These are phyloP conservation scores for Larimichthys polyactis DNA, from an alignment of 2,113 vertebrate species.

Conservation along the genomic window DNA sequence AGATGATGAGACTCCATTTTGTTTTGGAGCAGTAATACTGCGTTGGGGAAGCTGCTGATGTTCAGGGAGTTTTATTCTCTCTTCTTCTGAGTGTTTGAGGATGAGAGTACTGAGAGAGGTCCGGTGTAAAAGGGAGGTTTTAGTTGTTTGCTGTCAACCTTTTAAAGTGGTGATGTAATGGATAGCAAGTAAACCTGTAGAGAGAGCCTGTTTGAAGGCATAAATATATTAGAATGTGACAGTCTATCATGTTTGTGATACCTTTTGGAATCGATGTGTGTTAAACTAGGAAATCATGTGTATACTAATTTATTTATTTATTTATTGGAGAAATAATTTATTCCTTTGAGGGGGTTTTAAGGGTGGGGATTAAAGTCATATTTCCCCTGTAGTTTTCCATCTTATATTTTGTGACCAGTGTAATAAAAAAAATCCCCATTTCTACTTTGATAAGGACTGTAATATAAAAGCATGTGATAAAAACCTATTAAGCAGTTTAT, in stretches of 20 bases:
- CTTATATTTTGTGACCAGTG: slow-evolving; percentile 75
- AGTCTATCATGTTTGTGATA: slow-evolving; percentile 79
- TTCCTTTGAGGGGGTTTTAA: slow-evolving; percentile 60
- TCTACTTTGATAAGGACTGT: slow-evolving; percentile 79
- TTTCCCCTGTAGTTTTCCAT: slow-evolving; percentile 75
- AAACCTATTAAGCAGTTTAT: slow-evolving; percentile 53
- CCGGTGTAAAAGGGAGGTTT: slow-evolving; percentile 34
- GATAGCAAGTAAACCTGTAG: slow-evolving; percentile 69
- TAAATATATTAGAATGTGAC: slow-evolving; percentile 77
- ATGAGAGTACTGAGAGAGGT: slow-evolving; percentile 30
- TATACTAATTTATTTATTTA: slow-evolving; percentile 67
- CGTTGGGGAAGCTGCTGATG: slow-evolving; percentile 45
- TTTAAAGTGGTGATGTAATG: slow-evolving; percentile 78
- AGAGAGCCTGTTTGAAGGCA: slow-evolving; percentile 62
- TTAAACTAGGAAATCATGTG: slow-evolving; percentile 67
- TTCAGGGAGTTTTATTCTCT: slow-evolving; percentile 36
- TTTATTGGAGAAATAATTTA: slow-evolving; percentile 68
- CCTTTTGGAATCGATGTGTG: slow-evolving; percentile 72
- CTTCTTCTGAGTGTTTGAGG: slow-evolving; percentile 11
- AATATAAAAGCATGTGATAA: slow-evolving; percentile 79
- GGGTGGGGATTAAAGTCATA: slow-evolving; percentile 55
- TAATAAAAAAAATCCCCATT: slow-evolving; percentile 61
- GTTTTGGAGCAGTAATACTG: slow-evolving; percentile 44
- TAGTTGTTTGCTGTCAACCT: slow-evolving; percentile 75
- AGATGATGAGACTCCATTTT: slow-evolving; percentile 56